A percentile compares a stretch with the other conserved stretches of the same genome.
Evolutionary conservation across 2,113 vertebrate genomes (phyloP).

Genomic region (Carettochelys insculpta): DNA sequence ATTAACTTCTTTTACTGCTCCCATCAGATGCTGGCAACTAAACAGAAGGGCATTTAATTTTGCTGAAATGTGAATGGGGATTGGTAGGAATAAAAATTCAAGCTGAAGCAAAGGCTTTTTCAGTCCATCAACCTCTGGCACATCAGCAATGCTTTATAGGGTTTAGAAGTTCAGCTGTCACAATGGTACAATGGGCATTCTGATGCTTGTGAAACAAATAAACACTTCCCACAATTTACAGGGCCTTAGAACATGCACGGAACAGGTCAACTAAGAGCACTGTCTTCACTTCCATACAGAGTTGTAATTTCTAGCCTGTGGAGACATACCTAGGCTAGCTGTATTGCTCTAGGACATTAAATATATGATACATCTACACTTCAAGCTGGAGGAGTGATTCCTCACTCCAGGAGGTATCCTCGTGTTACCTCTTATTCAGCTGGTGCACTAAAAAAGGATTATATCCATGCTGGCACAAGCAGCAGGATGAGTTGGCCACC

Average conservation of each 20-base stretch:
- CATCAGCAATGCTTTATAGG: constrained; percentile 12
- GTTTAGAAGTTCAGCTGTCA: constrained; percentile 34
- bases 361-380: neutral
- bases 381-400: neutral
- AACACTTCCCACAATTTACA: neutral
- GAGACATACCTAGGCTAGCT: neutral
- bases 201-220: constrained; percentile 7
- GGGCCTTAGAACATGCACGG: neutral
- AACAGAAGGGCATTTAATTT: constrained; percentile 62
- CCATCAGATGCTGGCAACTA: constrained; percentile 40
- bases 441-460: neutral
- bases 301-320: neutral
- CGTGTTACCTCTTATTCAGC: no score
- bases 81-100: constrained; percentile 28
- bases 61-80: constrained; percentile 36
- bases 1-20: constrained; percentile 32
- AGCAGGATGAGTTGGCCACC: neutral
- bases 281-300: neutral
- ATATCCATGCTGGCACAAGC: neutral
- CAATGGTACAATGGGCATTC: neutral
- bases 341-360: neutral
- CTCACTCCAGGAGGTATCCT: neutral
- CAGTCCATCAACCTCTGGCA: neutral
- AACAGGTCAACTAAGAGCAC: constrained; percentile 29
- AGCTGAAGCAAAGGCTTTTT: constrained; percentile 35